Conservation (phyloP, 2,797 vertebrate genomes). For the Bryconaethiops microstoma region DNA sequence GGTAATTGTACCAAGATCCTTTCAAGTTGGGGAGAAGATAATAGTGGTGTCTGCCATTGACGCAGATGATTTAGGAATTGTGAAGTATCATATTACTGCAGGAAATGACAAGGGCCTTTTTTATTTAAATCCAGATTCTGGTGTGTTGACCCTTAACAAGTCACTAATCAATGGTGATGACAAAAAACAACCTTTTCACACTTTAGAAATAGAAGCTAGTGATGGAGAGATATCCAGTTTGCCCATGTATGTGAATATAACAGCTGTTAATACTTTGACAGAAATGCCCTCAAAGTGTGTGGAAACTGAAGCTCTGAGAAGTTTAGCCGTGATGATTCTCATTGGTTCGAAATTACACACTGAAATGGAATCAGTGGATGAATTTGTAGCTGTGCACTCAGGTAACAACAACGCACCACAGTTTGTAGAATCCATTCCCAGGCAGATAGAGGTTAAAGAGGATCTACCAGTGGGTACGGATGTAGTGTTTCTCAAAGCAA, state of each 20-base stretch:
- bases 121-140: constrained; percentile 80
- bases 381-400: constrained; percentile 79
- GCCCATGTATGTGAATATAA: constrained; percentile 80
- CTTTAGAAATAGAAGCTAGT: constrained; percentile 82
- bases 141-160: constrained; percentile 82
- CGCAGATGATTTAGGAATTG: constrained; percentile 84
- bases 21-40: constrained; percentile 82
- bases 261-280: constrained; percentile 75
- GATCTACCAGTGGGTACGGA: constrained; percentile 72
- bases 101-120: constrained; percentile 84
- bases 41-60: constrained; percentile 86
- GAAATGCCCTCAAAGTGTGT: constrained; percentile 76
- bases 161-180: constrained; percentile 73
- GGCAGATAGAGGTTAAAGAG: constrained; percentile 78
- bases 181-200: constrained; percentile 77
- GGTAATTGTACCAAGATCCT: constrained; percentile 80
- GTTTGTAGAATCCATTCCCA: constrained; percentile 73
- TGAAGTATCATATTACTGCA: constrained; percentile 81
- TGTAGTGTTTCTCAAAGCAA: constrained; percentile 74
- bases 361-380: constrained; percentile 74
- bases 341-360: constrained; percentile 79
- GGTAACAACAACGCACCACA: constrained; percentile 78
- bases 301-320: constrained; percentile 84
- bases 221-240: constrained; percentile 83
- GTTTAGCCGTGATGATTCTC: constrained; percentile 81